A percentile compares a stretch with the other conserved stretches of the same genome.
Evolutionary conservation across 2,797 vertebrate species (phyloP).

Genomic region (Cottoperca gobio): DNA sequence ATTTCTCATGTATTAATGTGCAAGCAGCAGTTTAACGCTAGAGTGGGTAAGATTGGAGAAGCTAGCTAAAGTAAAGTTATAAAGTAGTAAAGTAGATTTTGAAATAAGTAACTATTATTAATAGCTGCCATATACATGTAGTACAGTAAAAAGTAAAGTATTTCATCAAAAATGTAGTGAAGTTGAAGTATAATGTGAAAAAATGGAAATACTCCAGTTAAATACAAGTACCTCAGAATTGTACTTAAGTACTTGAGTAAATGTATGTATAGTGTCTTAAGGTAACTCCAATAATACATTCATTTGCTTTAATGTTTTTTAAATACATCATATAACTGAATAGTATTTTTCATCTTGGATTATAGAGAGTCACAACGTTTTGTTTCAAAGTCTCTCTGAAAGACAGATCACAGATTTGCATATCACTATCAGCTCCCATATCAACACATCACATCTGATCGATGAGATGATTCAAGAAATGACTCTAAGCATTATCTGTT

Average conservation of each 20-base stretch:
- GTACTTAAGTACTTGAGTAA: not conserved
- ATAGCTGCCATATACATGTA: not conserved
- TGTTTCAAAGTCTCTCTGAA: not conserved
- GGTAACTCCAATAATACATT: not conserved
- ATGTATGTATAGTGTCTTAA: not conserved
- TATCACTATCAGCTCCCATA: slow-evolving; percentile 11
- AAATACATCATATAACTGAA: not conserved
- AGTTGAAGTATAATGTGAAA: not conserved
- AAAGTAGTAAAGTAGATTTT: too few species aligned
- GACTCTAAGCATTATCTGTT: slow-evolving; percentile 34
- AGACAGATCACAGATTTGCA: not conserved
- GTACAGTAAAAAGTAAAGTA: not conserved
- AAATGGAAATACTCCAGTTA: not conserved
- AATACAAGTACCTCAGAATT: too few species aligned
- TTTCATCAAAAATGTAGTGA: not conserved
- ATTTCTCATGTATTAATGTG: not conserved
- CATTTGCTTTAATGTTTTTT: not conserved
- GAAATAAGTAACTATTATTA: not conserved
- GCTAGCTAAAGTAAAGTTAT: too few species aligned
- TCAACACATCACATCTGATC: slow-evolving; percentile 9
- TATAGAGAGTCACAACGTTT: not conserved
- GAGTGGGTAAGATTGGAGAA: too few species aligned
- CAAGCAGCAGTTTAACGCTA: too few species aligned
- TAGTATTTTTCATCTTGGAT: not conserved
- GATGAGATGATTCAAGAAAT: slow-evolving; percentile 15